These are phyloP conservation scores for Patiria miniata DNA, from an alignment of 35 echinoderm and acorn worm genomes.

Conservation along the genomic window DNA sequence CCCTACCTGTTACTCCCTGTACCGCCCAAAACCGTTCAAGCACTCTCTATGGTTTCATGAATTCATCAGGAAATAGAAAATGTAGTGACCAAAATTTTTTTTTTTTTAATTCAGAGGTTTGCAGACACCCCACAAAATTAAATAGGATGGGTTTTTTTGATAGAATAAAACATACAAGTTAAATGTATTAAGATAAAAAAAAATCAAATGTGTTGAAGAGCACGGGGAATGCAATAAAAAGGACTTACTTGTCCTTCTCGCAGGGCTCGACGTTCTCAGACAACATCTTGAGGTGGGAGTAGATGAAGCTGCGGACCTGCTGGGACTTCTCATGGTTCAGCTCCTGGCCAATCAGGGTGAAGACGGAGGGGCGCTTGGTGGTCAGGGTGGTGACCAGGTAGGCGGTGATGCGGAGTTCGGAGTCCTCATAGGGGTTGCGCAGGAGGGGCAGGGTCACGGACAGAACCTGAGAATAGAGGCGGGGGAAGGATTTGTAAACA, in stretches of 20 bases:
- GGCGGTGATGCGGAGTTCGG: slow-evolving; percentile 27
- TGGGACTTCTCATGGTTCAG: slow-evolving; percentile 47
- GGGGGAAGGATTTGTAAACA: not conserved
- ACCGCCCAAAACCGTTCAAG: no score
- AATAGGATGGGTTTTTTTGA: no score
- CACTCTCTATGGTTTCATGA: no score
- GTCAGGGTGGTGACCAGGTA: slow-evolving; percentile 38
- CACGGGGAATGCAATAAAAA: not conserved
- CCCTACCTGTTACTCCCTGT: no score
- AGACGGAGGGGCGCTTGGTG: slow-evolving; percentile 23
- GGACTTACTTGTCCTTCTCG: slow-evolving; percentile 39
- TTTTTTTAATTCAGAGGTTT: no score
- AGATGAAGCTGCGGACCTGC: slow-evolving; percentile 45
- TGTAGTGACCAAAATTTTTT: no score
- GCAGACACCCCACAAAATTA: no score
- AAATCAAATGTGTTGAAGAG: no score
- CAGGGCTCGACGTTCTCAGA: slow-evolving; percentile 25
- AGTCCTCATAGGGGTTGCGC: slow-evolving; percentile 36
- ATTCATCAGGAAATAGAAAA: no score
- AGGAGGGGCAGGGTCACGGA: slow-evolving; percentile 44
- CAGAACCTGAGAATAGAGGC: slow-evolving; percentile 41
- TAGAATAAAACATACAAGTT: no score
- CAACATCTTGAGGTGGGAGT: slow-evolving; percentile 27
- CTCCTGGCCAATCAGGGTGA: slow-evolving; percentile 46
- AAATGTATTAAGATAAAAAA: no score